phyloP scores from a whole-genome alignment of 1,140 invertebrate genomes.

The Zaprionus inermis region DNA sequence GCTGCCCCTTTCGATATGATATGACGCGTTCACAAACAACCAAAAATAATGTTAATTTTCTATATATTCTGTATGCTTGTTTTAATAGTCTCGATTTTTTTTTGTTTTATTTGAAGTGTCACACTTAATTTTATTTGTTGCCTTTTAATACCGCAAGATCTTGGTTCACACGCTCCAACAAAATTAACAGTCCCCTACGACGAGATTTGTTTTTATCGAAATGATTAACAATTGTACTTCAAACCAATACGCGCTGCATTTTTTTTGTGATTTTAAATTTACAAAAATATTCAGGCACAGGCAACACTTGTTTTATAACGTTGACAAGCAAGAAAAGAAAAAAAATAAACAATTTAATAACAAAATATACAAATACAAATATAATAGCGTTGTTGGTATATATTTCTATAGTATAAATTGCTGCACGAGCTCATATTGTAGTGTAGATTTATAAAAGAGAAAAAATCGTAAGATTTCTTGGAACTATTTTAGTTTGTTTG shows the following conservation, averaged over 20 bases:
- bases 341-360: constrained; percentile 14
- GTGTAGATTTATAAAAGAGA: no score
- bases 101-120: background rate
- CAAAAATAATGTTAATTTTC: constrained; percentile 10
- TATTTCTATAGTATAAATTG: background rate
- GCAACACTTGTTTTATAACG: constrained; percentile 4
- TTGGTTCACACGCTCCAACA: constrained; percentile 57
- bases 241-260: constrained; percentile 12
- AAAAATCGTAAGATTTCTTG: no score
- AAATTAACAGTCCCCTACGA: background rate
- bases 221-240: constrained; percentile 16
- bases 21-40: constrained; percentile 2
- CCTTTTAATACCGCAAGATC: constrained; percentile 37
- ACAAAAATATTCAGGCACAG: constrained; percentile 22
- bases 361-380: no score
- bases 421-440: no score
- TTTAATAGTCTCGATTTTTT: no score
- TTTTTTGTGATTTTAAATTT: background rate
- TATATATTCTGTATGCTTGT: background rate
- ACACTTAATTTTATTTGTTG: constrained; percentile 27
- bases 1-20: constrained; percentile 21
- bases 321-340: constrained; percentile 1
- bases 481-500: no score
- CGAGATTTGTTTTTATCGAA: background rate
- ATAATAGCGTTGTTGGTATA: background rate